phyloP scores from a whole-genome alignment of 2,113 vertebrate species.

The Leptobrachium leishanense region DNA sequence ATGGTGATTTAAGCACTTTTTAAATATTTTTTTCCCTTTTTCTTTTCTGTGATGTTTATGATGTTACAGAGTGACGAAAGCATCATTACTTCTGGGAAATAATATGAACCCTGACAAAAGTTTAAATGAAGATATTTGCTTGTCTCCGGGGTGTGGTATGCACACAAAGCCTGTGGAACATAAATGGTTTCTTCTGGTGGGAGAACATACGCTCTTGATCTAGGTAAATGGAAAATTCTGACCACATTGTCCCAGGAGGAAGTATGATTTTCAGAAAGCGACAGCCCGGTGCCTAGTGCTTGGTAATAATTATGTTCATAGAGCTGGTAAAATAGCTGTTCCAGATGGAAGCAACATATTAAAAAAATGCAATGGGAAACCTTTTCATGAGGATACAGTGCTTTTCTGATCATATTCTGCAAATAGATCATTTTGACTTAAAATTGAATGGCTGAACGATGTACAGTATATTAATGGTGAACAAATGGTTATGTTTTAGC shows the following conservation, averaged over 20 bases:
- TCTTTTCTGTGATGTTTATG: too few species aligned
- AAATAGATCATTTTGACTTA: too few species aligned
- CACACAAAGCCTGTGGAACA: background rate
- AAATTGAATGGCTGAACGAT: too few species aligned
- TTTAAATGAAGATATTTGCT: background rate
- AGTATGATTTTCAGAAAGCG: background rate
- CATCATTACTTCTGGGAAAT: background rate
- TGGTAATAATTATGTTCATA: background rate
- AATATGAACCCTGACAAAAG: background rate
- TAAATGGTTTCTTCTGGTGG: background rate
- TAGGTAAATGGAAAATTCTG: background rate
- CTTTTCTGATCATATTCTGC: too few species aligned
- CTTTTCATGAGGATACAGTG: too few species aligned
- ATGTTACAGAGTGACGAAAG: background rate
- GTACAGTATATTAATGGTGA: too few species aligned
- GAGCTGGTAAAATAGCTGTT: background rate
- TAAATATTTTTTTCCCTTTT: too few species aligned
- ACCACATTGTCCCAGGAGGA: background rate
- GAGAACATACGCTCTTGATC: background rate
- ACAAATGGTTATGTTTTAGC: too few species aligned
- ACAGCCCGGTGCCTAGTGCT: background rate
- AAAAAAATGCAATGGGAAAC: background rate
- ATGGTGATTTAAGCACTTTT: too few species aligned
- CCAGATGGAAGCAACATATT: background rate
- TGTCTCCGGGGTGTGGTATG: background rate